Conservation (phyloP, 2,113 vertebrate genomes). For the Eulacestoma nigropectus region DNA sequence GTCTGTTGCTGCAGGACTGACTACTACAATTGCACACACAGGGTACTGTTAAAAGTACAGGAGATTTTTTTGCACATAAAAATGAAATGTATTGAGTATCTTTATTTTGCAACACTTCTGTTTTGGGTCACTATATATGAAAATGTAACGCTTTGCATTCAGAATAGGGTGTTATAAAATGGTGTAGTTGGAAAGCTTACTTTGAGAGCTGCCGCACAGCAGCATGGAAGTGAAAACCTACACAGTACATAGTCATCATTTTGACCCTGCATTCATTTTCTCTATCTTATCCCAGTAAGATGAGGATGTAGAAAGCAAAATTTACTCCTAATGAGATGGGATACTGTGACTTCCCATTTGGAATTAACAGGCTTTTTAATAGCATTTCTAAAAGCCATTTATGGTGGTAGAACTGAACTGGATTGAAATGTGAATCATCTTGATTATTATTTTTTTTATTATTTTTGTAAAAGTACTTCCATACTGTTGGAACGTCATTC, state of each 20-base stretch:
- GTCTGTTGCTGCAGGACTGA: not conserved
- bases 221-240: not conserved
- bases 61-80: slow-evolving; percentile 28
- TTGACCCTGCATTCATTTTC: not conserved
- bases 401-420: slow-evolving; percentile 54
- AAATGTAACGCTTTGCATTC: not conserved
- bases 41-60: slow-evolving; percentile 18
- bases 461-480: slow-evolving; percentile 46
- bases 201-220: not conserved
- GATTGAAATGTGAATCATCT: slow-evolving; percentile 64
- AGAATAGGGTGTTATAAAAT: not conserved
- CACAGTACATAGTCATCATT: not conserved
- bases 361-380: not conserved
- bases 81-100: not conserved
- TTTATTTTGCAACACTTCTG: not conserved
- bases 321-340: not conserved
- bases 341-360: slow-evolving; percentile 18
- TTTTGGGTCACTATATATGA: not conserved
- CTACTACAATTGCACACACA: not conserved
- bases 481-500: slow-evolving; percentile 8
- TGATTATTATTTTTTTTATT: not conserved
- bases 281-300: not conserved
- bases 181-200: not conserved
- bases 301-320: slow-evolving; percentile 18
- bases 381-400: slow-evolving; percentile 35